Evolutionary conservation across 2,797 vertebrate species (phyloP).

Genomic region (Macropus fuliginosus): DNA sequence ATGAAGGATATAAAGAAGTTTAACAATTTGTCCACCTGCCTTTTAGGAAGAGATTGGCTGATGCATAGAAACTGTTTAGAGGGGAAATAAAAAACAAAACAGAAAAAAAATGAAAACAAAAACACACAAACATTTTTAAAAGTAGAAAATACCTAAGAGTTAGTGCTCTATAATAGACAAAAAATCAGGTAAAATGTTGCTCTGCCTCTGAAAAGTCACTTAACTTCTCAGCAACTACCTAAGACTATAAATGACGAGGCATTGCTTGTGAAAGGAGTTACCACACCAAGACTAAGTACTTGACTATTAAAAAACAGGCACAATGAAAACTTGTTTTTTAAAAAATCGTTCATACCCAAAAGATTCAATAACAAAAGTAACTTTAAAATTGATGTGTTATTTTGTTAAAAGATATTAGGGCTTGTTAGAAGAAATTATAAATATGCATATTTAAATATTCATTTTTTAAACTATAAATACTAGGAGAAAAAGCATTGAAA

Average conservation of each 20-base stretch:
- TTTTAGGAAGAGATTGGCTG: constrained; percentile 9
- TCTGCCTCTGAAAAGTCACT: not conserved
- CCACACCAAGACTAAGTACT: not conserved
- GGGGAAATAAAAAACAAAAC: not conserved
- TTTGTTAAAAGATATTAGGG: not conserved
- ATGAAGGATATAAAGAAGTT: not conserved
- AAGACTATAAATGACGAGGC: not conserved
- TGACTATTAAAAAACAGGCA: not conserved
- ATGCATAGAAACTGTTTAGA: not conserved
- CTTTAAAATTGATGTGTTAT: constrained; percentile 21
- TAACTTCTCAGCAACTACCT: not conserved
- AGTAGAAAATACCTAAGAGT: not conserved
- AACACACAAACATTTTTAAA: not conserved
- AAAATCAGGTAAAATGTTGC: not conserved
- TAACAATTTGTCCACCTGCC: not conserved
- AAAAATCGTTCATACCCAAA: not conserved
- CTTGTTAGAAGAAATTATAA: not conserved
- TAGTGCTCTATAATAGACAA: no score
- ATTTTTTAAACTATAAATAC: not conserved
- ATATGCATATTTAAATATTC: not conserved
- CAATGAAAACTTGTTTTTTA: not conserved
- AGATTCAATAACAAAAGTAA: constrained; percentile 12
- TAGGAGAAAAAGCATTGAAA: not conserved
- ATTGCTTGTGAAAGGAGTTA: not conserved
- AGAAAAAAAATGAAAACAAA: not conserved